Percentiles rank a stretch among this genome's conserved stretches.
Evolutionary conservation across 2,888 invertebrate genomes (phyloP).

Genomic region (Patella pellucida): DNA sequence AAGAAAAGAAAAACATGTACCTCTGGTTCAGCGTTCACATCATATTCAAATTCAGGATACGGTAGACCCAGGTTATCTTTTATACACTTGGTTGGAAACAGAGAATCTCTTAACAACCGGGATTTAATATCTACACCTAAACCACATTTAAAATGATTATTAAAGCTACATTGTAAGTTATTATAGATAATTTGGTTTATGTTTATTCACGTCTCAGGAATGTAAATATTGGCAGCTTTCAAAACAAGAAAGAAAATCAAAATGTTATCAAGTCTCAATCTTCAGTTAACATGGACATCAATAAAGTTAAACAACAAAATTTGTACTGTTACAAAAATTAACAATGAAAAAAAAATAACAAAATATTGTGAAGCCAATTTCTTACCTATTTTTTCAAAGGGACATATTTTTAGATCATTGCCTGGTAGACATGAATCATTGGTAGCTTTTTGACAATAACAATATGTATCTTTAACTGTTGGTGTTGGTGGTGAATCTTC

Average conservation of each 20-base stretch:
- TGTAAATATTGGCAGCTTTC: too few species aligned
- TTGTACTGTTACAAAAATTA: too few species aligned
- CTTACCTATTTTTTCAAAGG: slow-evolving; percentile 28
- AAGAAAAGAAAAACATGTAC: slow-evolving; percentile 16
- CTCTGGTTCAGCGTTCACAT: slow-evolving; percentile 25
- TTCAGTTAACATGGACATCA: too few species aligned
- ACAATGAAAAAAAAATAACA: too few species aligned
- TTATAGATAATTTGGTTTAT: too few species aligned
- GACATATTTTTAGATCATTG: slow-evolving; percentile 29
- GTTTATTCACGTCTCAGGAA: too few species aligned
- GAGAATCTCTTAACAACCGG: slow-evolving; percentile 25
- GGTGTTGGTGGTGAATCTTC: background rate
- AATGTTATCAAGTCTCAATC: too few species aligned
- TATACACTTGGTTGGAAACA: slow-evolving; percentile 44
- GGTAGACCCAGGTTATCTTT: slow-evolving; percentile 10
- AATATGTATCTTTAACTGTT: slow-evolving; percentile 14
- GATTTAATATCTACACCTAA: slow-evolving; percentile 43
- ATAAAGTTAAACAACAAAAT: too few species aligned
- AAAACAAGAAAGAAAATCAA: too few species aligned
- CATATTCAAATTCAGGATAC: slow-evolving; percentile 42
- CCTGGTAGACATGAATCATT: slow-evolving; percentile 26
- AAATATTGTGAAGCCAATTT: too few species aligned
- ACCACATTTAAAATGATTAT: background rate
- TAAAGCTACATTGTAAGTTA: too few species aligned
- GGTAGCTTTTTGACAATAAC: slow-evolving; percentile 31